Conservation (phyloP, 92 coral and sea anemone genomes). For the Metridium senile region DNA sequence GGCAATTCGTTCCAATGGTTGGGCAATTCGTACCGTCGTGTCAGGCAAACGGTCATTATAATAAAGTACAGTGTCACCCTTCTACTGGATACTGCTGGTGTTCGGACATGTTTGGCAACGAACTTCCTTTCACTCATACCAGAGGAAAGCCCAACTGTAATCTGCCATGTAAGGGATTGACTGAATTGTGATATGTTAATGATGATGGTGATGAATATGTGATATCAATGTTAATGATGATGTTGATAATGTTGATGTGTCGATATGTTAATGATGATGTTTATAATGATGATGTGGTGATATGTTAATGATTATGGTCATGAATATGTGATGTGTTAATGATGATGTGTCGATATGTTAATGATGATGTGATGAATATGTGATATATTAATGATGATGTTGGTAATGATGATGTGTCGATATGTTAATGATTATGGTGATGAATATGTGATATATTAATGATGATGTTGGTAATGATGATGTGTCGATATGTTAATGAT, state of each 20-base stretch:
- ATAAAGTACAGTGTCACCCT: conserved; percentile 51
- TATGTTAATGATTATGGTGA: background rate
- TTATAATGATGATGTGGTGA: background rate
- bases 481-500: background rate
- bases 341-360: no score
- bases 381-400: background rate
- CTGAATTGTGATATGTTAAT: background rate
- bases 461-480: background rate
- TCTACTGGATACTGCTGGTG: conserved; percentile 56
- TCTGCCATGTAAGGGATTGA: conserved; percentile 29
- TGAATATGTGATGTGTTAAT: background rate
- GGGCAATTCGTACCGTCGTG: conserved; percentile 27
- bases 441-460: background rate
- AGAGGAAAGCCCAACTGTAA: conserved; percentile 51
- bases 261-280: background rate
- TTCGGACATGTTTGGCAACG: conserved; percentile 53
- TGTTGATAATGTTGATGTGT: background rate
- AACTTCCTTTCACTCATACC: conserved; percentile 37
- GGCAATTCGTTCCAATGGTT: conserved; percentile 8
- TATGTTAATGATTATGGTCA: background rate
- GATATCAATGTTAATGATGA: background rate
- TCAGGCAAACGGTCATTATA: conserved; percentile 25
- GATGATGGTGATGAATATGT: background rate
- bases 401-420: background rate
- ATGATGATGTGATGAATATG: background rate